Evolutionary conservation across 2,888 invertebrate genomes (phyloP), one percentile per base, ranked within the genome.

Genomic region (Rhagonycha lutea): DNA sequence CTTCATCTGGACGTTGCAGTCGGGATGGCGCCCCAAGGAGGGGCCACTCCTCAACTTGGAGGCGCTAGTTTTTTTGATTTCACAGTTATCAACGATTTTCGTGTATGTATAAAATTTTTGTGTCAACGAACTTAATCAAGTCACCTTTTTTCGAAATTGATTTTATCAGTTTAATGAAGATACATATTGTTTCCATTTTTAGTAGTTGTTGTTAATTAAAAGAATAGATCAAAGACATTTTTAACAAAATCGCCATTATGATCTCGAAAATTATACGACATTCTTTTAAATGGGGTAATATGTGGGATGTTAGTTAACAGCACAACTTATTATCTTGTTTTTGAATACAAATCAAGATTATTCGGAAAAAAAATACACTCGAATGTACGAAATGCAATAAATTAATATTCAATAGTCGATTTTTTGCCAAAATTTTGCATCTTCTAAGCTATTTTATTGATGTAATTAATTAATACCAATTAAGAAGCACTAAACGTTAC

Each of bases 171-270:
- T 63, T 63, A 63, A 63, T 63, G 63, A 63, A 63, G 63, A 63
- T 63, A 63, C 63, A 63, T 63, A 63, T 63, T 63, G 63, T 63
- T 63, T 63, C 63, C 63, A 63, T 63, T 63, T 63, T 63, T 63
- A 63, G 63, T 63, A 63, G 63, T 63, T 14, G 63, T 63, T 63
- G 63, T 18, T 63, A 63, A 63, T 63, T 63, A 63, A 63, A 63
- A 63, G 63, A 63, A 63, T 63, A 63, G 63, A 63, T 63, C 63
- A 63, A 63, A 63, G 63, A 63, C 63, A 63, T 63, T 63, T 63
- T 63, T 63, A 63, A 63, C 63, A 63, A 63, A 32, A 63, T 63
- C 63, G 63, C 63, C 63, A 63, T 63, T 63, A 63, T 63, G 63
- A 63, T 63, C 63, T 63, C 24, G 23, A 63, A 63, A 63, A 63